Evolutionary conservation across 1,140 invertebrate genomes (phyloP), one percentile per base, ranked within the genome.

Genomic region (Laupala kohalensis): DNA sequence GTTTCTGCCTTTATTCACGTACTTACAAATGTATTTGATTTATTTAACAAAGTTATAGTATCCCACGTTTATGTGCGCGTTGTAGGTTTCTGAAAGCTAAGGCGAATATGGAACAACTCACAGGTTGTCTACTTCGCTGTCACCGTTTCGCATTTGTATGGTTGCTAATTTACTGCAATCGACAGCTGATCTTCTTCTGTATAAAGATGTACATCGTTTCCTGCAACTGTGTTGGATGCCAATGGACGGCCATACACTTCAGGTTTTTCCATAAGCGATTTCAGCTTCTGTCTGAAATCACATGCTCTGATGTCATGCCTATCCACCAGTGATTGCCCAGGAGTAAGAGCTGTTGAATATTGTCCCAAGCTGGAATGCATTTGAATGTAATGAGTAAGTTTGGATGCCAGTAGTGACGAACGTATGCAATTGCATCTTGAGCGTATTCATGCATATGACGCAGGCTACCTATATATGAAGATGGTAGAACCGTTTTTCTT

Each of bases 51-150:
- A 66, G n/a, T n/a, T n/a, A n/a, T n/a, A n/a, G n/a, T n/a, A n/a
- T n/a, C n/a, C n/a, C n/a, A n/a, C n/a, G n/a, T 66, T 66, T 5
- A 5, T 6, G 12, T 66, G 64, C 25, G 64, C 64, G 5, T 66
- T 66, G 19, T 6, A 66, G 5, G 64, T 25, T 25, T 66, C 19
- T 5, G 64, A 66, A 25, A 66, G 64, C 23, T 6, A 12, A 5
- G 64, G 64, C 25, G 64, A 66, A 66, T 66, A 66, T 12, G 64
- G 64, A 66, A 66, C 19, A 24, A 25, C 19, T 66, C 64, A 66
- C 6, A 5, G 5, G 64, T 24, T 66, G 64, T 66, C 19, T 5
- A 66, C 25, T 66, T 6, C 23, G 23, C 19, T 66, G 64, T 6
- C 19, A 66, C 5, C 25, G 25, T 12, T 66, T 66, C 64, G 23